Base-by-base conservation (phyloP, 2,888 invertebrate species). In the Papilio gigon region DNA sequence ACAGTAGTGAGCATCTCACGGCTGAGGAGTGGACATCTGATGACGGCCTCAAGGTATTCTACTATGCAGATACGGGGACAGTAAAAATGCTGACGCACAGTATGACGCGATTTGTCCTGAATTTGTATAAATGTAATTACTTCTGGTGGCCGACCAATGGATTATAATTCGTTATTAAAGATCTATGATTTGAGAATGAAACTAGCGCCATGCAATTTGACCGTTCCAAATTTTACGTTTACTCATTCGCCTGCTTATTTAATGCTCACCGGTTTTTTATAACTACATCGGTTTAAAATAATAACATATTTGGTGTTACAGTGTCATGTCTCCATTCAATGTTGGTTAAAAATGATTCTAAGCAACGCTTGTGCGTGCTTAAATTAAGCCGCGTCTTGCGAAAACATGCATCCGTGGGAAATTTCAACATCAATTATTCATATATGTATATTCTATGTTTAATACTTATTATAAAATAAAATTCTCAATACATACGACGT, bases 21-120 rank as follows among this genome's bases (percentile, higher is more conserved):
- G 44, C 11, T 22, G 33, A 62, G 25, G 22, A 30, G 61, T 62
- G 67, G 61, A 62, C 56, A 42, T 42, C 33, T 30, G 42, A 62
- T 40, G 53, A 30, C 9, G 27, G 40, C 25, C 22, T 62, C 62
- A 56, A 62, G 62, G 61, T 33, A 42, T 20, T 40, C 53, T n/a
- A 67, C 53, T 62, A 62, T 30, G 40, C 42, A 61, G 25, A 62
- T 62, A 40, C 3, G 44, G 35, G 25, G 66, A 67, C 61, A 50
- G 40, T 67, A 61, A 67, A 67, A 67, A 67, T 53, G 6, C 17
- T 67, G 14, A 11, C 4, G 53, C 40, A 40, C 9, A 27, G 50
- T n/a, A 40, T 60, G 50, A 53, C 61, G 56, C 58, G 30, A 65
- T 58, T 33, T 27, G 42, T 47, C 63, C 47, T 63, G 12, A 60